These are phyloP conservation scores for Acanthopleura granulata DNA, from an alignment of 2,888 invertebrate species.

Conservation along the genomic window DNA sequence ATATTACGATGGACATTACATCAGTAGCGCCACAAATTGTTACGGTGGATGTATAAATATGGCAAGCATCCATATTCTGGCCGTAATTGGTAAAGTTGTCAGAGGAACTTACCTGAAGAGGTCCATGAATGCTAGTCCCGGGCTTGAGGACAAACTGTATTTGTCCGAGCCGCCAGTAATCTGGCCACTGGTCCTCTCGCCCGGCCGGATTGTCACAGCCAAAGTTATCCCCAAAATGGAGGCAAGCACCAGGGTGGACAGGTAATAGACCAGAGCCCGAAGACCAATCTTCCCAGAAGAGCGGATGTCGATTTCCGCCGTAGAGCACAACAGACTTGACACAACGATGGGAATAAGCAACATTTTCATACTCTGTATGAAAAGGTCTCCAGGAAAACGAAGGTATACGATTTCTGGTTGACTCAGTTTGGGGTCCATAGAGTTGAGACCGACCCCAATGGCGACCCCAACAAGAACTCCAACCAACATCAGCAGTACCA, in stretches of 20 bases:
- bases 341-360: constrained; percentile 79
- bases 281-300: constrained; percentile 88
- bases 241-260: constrained; percentile 91
- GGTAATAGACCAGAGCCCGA: constrained; percentile 91
- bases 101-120: neutral
- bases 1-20: no score
- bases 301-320: constrained; percentile 89
- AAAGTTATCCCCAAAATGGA: constrained; percentile 91
- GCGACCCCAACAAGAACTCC: constrained; percentile 72
- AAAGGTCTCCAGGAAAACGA: constrained; percentile 78
- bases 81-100: no score
- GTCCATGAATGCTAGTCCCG: neutral
- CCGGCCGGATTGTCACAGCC: constrained; percentile 89
- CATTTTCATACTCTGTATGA: constrained; percentile 79
- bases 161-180: neutral
- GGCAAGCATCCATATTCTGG: no score
- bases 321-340: constrained; percentile 77
- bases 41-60: no score
- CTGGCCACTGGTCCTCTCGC: constrained; percentile 41
- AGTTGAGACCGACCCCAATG: constrained; percentile 73
- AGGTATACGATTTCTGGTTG: constrained; percentile 74
- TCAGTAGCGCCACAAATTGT: no score
- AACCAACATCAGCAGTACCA: constrained; percentile 75
- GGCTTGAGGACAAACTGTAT: neutral
- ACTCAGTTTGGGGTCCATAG: constrained; percentile 76